Evolutionary conservation across 2,113 vertebrate genomes (phyloP), one percentile per base, ranked within the genome.

Genomic region (Barbus barbus): DNA sequence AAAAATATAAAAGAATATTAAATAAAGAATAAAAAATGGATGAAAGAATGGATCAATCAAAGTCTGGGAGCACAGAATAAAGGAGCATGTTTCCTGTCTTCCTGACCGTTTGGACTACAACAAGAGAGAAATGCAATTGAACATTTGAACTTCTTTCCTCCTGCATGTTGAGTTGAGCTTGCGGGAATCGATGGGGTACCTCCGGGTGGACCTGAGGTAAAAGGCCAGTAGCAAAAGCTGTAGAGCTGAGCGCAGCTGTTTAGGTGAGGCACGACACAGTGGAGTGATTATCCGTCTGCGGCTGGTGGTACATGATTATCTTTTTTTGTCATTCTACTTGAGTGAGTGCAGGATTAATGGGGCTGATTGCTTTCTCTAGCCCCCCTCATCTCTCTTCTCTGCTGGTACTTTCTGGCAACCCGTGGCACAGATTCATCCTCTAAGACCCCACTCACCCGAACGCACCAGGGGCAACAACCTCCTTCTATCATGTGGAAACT

Each of bases 331-430:
- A 69, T 78, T 38, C 28, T 46, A 61, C 78, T 72, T 38, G 24
- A 73, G 38, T 48, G 36, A 73, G 67, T 31, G 65, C 65, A 33
- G 79, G 78, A 87, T 83, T 74, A 73, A 61, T 82, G 80, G 18
- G 41, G 22, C 24, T 78, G 83, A 86, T 82, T 83, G 87, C 83
- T 33, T 84, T 46, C 38, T 74, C n/a, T 74, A 74, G n/a, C 71
- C n/a, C 41, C 33, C 26, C 33, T 36, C 73, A 24, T 13, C 44
- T 38, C 71, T 76, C 26, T 61, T 67, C 82, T 79, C 72, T n/a
- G 51, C 63, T 75, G 83, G 75, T 63, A 82, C n/a, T 36, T 71
- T 60, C 33, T 31, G 44, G 38, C 58, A 71, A 41, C 58, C 78
- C 31, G 24, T 48, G 78, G 51, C 83, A 85, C 41, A 81, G 24